A percentile compares a stretch with the other conserved stretches of the same genome.
These are phyloP conservation scores for Yponomeuta plumbellus DNA, from an alignment of 2,888 invertebrate species.

Conservation along the genomic window DNA sequence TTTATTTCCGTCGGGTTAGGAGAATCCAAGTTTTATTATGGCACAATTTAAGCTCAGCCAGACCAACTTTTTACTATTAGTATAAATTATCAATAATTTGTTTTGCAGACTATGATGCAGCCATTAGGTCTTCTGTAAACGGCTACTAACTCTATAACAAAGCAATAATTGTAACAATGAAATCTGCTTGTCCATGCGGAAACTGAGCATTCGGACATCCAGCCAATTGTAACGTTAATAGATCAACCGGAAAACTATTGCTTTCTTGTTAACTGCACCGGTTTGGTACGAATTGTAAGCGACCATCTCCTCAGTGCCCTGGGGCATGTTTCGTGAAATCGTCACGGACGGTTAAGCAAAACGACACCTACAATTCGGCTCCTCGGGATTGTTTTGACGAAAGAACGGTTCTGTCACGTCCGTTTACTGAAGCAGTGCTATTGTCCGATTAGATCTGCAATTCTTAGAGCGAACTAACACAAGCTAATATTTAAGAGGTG, in stretches of 20 bases:
- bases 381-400: constrained; percentile 3
- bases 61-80: neutral
- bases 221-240: constrained; percentile 28
- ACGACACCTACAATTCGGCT: neutral
- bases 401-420: neutral
- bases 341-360: constrained; percentile 8
- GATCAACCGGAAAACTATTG: constrained; percentile 30
- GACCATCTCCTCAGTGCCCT: constrained; percentile 8
- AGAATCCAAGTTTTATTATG: constrained; percentile 3
- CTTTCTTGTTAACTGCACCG: constrained; percentile 10
- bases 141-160: neutral
- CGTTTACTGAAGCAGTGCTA: neutral
- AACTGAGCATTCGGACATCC: constrained; percentile 13
- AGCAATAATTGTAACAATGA: constrained; percentile 13
- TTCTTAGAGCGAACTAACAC: neutral
- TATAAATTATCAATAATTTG: neutral
- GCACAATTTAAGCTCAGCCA: neutral
- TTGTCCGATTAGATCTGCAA: neutral
- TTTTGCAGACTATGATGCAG: neutral
- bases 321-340: constrained; percentile 10
- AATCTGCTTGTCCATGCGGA: constrained; percentile 19
- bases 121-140: neutral
- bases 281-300: neutral
- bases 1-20: constrained; percentile 6
- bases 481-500: neutral